Evolutionary conservation across 2,888 invertebrate genomes (phyloP).

Genomic region (Caenorhabditis sp.): DNA sequence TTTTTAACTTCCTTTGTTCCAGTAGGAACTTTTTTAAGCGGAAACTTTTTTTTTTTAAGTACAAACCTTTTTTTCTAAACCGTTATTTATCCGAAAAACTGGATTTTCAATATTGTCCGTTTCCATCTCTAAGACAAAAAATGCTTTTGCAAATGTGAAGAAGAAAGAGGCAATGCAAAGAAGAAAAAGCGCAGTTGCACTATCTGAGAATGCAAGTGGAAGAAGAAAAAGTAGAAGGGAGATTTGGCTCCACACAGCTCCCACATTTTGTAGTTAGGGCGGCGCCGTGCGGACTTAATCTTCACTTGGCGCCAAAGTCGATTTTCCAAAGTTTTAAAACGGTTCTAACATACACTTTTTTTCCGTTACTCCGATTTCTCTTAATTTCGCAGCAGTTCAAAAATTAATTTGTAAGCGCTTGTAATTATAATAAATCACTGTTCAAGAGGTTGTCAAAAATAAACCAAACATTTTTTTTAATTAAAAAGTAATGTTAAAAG

Average conservation of each 20-base stretch:
- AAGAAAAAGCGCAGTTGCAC: background rate
- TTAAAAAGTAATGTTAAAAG: no score
- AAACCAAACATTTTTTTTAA: no score
- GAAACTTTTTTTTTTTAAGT: background rate
- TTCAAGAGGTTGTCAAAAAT: no score
- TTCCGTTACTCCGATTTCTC: no score
- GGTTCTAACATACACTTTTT: no score
- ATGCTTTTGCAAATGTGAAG: no score
- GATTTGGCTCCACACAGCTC: background rate
- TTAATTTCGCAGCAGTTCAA: no score
- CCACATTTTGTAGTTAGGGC: conserved; percentile 16
- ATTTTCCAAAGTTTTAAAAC: background rate
- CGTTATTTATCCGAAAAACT: background rate
- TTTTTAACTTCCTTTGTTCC: background rate
- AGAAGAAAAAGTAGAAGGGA: background rate
- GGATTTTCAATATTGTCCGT: background rate
- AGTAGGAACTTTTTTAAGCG: background rate
- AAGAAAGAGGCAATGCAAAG: background rate
- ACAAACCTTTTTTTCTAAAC: background rate
- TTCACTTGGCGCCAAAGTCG: conserved; percentile 9
- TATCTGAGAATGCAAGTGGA: background rate
- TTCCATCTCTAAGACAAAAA: background rate
- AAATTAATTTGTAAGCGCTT: no score
- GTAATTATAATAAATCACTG: no score
- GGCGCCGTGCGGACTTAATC: conserved; percentile 1